phyloP scores from a whole-genome alignment of 2,888 invertebrate genomes.

The Tipula confusa region DNA sequence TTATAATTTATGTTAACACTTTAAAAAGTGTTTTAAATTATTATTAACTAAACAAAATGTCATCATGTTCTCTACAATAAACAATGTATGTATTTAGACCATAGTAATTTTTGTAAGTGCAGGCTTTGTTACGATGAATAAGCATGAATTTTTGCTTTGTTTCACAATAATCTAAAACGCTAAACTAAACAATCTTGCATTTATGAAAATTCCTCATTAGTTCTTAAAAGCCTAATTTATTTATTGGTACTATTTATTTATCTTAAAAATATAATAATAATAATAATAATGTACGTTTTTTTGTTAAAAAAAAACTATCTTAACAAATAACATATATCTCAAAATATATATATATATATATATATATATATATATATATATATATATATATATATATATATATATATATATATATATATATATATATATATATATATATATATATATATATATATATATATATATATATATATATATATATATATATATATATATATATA shows the following conservation, averaged over 20 bases:
- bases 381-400: no score
- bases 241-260: constrained; percentile 17
- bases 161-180: no score
- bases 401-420: no score
- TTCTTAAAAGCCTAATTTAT: background rate
- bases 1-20: background rate
- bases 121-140: no score
- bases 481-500: no score
- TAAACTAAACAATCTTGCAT: background rate
- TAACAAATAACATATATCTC: background rate
- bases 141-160: no score
- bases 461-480: no score
- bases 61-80: background rate
- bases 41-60: background rate
- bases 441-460: no score
- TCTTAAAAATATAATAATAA: background rate
- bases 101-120: no score
- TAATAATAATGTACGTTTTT: background rate
- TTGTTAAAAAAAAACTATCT: background rate
- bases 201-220: background rate
- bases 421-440: no score
- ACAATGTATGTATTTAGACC: no score
- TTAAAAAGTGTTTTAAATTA: background rate
- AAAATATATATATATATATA: background rate
- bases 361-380: background rate